Conservation (phyloP, 2,113 vertebrate genomes). For the Regulus satrapa region DNA sequence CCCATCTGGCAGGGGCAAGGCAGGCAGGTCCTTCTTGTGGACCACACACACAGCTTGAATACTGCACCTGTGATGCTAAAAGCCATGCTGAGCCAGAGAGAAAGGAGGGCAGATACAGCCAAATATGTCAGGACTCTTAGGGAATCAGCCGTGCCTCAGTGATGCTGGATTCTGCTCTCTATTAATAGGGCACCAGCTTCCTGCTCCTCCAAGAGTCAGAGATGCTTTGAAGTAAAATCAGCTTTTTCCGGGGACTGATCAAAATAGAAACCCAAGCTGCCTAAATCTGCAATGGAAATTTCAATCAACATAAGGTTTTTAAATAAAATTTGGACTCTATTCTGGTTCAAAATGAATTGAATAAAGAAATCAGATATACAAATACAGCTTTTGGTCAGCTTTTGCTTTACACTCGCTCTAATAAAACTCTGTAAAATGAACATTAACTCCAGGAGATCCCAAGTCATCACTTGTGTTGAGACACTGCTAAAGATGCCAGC, state of each 20-base stretch:
- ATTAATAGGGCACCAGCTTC: constrained; percentile 70
- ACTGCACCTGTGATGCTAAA: neutral
- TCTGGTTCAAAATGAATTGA: constrained; percentile 62
- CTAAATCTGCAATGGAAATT: constrained; percentile 76
- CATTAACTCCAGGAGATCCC: neutral
- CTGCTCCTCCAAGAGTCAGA: constrained; percentile 57
- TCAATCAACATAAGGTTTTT: constrained; percentile 70
- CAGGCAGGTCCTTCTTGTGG: neutral
- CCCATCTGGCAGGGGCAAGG: neutral
- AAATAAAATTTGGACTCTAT: constrained; percentile 71
- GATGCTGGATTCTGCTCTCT: constrained; percentile 44
- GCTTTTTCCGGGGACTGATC: constrained; percentile 71
- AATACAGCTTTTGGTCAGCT: constrained; percentile 55
- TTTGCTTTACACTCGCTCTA: neutral
- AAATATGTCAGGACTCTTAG: neutral
- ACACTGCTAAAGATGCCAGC: neutral
- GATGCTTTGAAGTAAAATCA: constrained; percentile 72
- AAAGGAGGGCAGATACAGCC: neutral
- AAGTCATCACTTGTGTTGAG: neutral
- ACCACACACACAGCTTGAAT: neutral
- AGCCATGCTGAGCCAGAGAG: neutral
- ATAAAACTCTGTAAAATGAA: neutral
- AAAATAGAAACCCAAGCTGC: constrained; percentile 74
- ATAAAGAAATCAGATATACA: constrained; percentile 63
- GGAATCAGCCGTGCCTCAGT: neutral